phyloP scores from a whole-genome alignment of 2,797 vertebrate genomes.

The Dicrostonyx torquatus region DNA sequence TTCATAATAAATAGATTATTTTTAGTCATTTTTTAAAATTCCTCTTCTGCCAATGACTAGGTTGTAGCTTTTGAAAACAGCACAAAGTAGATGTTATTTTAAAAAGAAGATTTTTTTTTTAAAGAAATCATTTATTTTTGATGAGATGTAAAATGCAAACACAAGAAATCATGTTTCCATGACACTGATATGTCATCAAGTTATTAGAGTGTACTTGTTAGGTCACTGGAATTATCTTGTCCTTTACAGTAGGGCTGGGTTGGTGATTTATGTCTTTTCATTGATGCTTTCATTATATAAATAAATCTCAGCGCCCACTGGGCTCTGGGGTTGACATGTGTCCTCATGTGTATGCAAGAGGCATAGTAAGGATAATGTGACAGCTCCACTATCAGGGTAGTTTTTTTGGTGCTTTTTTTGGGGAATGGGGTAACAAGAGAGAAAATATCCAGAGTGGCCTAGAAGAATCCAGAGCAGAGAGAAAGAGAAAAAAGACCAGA shows the following conservation, averaged over 20 bases:
- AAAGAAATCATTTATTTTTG: neutral
- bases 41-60: neutral
- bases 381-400: neutral
- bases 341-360: neutral
- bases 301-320: neutral
- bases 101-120: neutral
- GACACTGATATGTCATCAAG: neutral
- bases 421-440: neutral
- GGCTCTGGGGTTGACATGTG: neutral
- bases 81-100: neutral
- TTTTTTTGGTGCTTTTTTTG: neutral
- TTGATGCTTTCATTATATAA: neutral
- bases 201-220: neutral
- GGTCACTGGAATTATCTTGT: neutral
- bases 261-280: neutral
- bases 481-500: neutral
- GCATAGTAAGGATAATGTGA: neutral
- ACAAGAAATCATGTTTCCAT: constrained; percentile 4
- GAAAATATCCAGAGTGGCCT: neutral
- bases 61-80: constrained; percentile 40
- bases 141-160: constrained; percentile 37
- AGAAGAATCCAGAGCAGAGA: neutral
- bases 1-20: constrained; percentile 44
- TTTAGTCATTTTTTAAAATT: neutral
- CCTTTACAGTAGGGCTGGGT: neutral